Conservation (phyloP, 1,140 invertebrate species). For the Apocrypta bakeri region DNA sequence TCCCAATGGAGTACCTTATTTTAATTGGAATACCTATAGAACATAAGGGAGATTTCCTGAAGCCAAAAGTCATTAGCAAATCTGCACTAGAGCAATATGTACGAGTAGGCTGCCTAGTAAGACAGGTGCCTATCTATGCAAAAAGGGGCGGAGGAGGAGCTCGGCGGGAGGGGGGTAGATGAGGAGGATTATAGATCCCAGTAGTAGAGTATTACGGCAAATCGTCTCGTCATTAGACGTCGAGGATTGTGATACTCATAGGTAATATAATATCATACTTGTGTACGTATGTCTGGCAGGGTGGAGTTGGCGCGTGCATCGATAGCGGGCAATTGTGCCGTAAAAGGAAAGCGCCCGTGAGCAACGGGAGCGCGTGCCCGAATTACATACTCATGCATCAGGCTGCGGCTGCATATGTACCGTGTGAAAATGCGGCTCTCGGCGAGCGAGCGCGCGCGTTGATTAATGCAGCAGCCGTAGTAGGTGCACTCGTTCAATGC, state of each 20-base stretch:
- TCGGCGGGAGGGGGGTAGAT: background rate
- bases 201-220: background rate
- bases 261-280: background rate
- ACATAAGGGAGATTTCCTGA: background rate
- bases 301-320: background rate
- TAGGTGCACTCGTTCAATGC: background rate
- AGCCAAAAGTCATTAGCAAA: background rate
- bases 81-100: background rate
- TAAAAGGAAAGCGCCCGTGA: background rate
- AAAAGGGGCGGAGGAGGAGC: no score
- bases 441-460: background rate
- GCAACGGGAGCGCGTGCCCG: slow-evolving; percentile 18
- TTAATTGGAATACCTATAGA: background rate
- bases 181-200: background rate
- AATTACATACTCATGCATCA: slow-evolving; percentile 16
- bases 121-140: background rate
- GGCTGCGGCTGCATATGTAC: background rate
- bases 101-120: background rate
- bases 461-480: slow-evolving; percentile 41
- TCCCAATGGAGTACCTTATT: background rate
- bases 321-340: background rate
- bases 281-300: background rate
- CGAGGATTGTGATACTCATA: background rate
- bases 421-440: slow-evolving; percentile 45
- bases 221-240: background rate